Base-by-base conservation (phyloP, 2,797 vertebrate species). In the Sibirionetta formosa region DNA sequence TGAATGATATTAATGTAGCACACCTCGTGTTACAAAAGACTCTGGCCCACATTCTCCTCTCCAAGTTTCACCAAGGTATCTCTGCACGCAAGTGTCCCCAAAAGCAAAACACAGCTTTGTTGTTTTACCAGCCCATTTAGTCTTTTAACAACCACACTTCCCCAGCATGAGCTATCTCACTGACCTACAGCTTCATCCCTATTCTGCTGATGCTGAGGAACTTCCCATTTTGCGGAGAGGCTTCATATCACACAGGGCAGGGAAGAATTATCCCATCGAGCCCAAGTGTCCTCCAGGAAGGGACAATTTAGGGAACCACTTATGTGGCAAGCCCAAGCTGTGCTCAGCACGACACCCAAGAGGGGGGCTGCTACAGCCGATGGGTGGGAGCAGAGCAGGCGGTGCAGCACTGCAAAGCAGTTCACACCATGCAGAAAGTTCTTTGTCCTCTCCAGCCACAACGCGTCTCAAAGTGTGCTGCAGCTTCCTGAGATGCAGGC, bases 361-460 rank as follows among this genome's bases (percentile, higher is more conserved):
- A 51, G 83, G 42, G 36, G 69, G 86, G 77, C 7, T 76, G 82
- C 75, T 48, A 53, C 66, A 12, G 90, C 82, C 53, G 90, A 66
- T 35, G 89, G 83, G 79, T 72, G 88, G 86, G 75, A 72, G 77
- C 48, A 50, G 48, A 24, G 48, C 70, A n/a, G 87, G 61, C 51
- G 22, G 48, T 12, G 12, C 73, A 14, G 88, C 35, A 19, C 85
- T 70, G 87, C 83, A 94, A 88, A 93, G 87, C 90, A 1, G 14
- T 31, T 77, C 84, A 24, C 80, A 18, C 80, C 11, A 75, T 8
- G 91, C 86, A 73, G 2, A 91, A 96, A 93, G 93, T 94, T 96
- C 96, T 93, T 95, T 94, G 94, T 95, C 95, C 93, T 97, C 87
- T 90, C 89, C 82, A 58, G 85, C 54, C 29, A 35, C 61, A 33